phyloP scores from a whole-genome alignment of 2,888 invertebrate genomes.

The Bruchidius siliquastri region DNA sequence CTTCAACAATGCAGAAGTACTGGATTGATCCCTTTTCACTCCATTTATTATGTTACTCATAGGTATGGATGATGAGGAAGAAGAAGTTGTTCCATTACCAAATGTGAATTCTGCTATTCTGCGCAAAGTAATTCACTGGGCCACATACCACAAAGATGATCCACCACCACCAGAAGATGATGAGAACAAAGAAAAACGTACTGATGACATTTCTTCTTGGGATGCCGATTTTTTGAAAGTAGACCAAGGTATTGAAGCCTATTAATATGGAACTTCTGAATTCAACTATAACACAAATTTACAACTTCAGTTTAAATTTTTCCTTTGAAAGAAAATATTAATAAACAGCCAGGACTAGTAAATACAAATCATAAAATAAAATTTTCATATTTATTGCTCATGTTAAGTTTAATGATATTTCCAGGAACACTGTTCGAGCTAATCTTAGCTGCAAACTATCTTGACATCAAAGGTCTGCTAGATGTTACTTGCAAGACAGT shows the following conservation, averaged over 20 bases:
- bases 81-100: conserved; percentile 92
- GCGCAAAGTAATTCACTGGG: conserved; percentile 91
- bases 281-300: too few relatives aligned
- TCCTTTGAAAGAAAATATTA: too few relatives aligned
- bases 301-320: too few relatives aligned
- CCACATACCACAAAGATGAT: conserved; percentile 91
- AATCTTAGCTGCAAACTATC: conserved; percentile 94
- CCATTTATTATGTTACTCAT: conserved; percentile 34
- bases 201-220: conserved; percentile 98
- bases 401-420: conserved; percentile 12
- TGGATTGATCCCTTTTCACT: too few relatives aligned
- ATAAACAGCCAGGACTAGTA: too few relatives aligned
- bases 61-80: conserved; percentile 87
- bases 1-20: too few relatives aligned
- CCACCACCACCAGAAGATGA: conserved; percentile 95
- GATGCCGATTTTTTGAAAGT: conserved; percentile 99
- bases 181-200: conserved; percentile 96
- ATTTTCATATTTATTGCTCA: too few relatives aligned
- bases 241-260: conserved; percentile 66
- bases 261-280: too few relatives aligned
- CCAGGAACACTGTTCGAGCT: conserved; percentile 95
- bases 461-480: conserved; percentile 91
- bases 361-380: too few relatives aligned
- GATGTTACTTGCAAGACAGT: conserved; percentile 99
- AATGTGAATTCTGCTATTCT: conserved; percentile 97